A percentile compares a stretch with the other conserved stretches of the same genome.
These are phyloP conservation scores for Pterois miles DNA, from an alignment of 2,797 vertebrate species.

Conservation along the genomic window DNA sequence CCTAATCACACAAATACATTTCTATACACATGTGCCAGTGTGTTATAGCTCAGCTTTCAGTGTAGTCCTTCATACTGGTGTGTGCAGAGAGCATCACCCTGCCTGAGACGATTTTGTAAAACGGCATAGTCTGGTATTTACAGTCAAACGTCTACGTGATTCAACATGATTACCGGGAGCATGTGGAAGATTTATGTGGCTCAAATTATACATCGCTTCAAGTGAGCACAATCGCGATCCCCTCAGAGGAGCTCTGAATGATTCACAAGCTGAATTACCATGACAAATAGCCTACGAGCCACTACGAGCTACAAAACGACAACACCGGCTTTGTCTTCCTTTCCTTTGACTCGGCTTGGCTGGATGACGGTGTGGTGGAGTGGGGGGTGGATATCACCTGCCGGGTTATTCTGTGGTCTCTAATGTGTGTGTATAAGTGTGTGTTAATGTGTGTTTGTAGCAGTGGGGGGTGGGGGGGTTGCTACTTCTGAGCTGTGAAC, in stretches of 20 bases:
- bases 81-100: neutral
- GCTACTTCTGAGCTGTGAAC: slow-evolving; percentile 14
- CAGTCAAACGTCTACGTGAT: slow-evolving; percentile 39
- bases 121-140: slow-evolving; percentile 47
- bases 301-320: slow-evolving; percentile 24
- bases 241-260: slow-evolving; percentile 42
- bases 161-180: slow-evolving; percentile 56
- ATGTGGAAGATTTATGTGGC: slow-evolving; percentile 57
- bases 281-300: slow-evolving; percentile 43
- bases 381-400: slow-evolving; percentile 50
- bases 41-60: neutral
- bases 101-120: neutral
- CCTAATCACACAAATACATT: slow-evolving; percentile 5
- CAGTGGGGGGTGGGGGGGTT: neutral
- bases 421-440: slow-evolving; percentile 3
- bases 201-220: slow-evolving; percentile 58
- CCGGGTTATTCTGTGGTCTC: slow-evolving; percentile 40
- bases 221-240: slow-evolving; percentile 21
- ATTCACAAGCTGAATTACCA: slow-evolving; percentile 59
- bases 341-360: slow-evolving; percentile 12
- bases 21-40: neutral
- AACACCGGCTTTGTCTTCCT: slow-evolving; percentile 46
- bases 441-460: slow-evolving; percentile 30
- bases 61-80: neutral
- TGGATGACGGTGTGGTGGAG: slow-evolving; percentile 20